Conservation (phyloP, 2,113 vertebrate species). For the Gracilinanus agilis region DNA sequence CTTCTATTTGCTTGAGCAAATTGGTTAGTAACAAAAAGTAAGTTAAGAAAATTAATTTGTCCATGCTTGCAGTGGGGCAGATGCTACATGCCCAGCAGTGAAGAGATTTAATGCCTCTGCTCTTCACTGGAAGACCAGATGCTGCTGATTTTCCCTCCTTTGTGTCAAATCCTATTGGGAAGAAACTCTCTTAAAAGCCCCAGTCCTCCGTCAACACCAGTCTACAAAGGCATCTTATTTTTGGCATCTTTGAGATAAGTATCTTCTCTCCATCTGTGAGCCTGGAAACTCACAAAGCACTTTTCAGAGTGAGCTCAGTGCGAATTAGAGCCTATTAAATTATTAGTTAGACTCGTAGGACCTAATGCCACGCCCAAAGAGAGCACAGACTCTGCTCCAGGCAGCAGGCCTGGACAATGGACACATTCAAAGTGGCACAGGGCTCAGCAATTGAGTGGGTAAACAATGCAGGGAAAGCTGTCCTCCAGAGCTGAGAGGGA, state of each 20-base stretch:
- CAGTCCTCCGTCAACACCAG: conserved; percentile 45
- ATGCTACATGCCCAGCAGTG: rapidly evolving
- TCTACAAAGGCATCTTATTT: conserved; percentile 63
- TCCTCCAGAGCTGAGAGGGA: conserved; percentile 52
- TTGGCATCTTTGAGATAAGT: conserved; percentile 68
- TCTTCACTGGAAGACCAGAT: conserved; percentile 58
- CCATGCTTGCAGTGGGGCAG: neutral
- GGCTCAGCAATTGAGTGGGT: conserved; percentile 58
- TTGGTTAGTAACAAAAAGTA: conserved; percentile 14
- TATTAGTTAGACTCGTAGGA: conserved; percentile 84
- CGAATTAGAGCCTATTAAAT: conserved; percentile 75
- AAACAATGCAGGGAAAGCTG: conserved; percentile 71
- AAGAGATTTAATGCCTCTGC: conserved; percentile 48
- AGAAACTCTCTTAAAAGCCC: conserved; percentile 46
- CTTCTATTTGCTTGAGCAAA: neutral
- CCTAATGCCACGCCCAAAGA: conserved; percentile 2
- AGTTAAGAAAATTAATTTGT: neutral
- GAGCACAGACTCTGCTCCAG: conserved; percentile 64
- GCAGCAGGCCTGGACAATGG: conserved; percentile 78
- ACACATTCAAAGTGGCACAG: conserved; percentile 78
- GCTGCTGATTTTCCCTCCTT: conserved; percentile 61
- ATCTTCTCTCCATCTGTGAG: conserved; percentile 71
- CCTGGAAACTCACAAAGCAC: conserved; percentile 64
- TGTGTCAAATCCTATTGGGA: conserved; percentile 63
- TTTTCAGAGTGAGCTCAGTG: conserved; percentile 55